Evolutionary conservation across 2,888 invertebrate genomes (phyloP).

Genomic region (Zootermopsis nevadensis): DNA sequence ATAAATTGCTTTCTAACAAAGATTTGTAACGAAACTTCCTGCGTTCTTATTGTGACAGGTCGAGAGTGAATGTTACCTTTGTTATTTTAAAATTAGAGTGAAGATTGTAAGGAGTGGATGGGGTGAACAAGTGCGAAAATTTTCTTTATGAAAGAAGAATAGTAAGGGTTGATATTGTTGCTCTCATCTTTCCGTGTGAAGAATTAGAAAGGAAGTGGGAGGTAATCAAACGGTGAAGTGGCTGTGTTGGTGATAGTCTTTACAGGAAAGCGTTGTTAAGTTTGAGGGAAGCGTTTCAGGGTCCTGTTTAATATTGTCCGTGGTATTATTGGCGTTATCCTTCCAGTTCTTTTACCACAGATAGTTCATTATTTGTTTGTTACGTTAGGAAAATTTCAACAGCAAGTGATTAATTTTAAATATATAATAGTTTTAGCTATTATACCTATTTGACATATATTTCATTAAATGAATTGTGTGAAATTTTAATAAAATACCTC

Average conservation of each 20-base stretch:
- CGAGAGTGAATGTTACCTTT: neutral
- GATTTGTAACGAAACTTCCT: slow-evolving; percentile 30
- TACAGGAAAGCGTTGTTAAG: too few species aligned
- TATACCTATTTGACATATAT: too few species aligned
- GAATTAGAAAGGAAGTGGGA: neutral
- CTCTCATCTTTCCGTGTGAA: neutral
- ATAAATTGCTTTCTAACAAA: slow-evolving; percentile 23
- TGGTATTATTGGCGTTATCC: too few species aligned
- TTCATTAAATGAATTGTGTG: too few species aligned
- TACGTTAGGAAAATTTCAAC: too few species aligned
- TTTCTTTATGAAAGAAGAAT: neutral
- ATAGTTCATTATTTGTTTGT: too few species aligned
- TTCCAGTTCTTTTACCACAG: too few species aligned
- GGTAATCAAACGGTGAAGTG: neutral
- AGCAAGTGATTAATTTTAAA: too few species aligned
- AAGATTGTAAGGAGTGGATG: neutral
- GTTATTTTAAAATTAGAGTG: neutral
- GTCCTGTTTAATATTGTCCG: too few species aligned
- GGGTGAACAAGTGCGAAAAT: neutral
- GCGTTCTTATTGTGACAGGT: slow-evolving; percentile 19
- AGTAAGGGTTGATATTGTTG: neutral
- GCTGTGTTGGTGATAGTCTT: neutral
- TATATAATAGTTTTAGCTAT: too few species aligned
- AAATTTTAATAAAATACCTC: too few species aligned
- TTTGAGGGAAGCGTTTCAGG: too few species aligned